These are phyloP conservation scores for Margaritifera margaritifera DNA, from an alignment of 2,888 invertebrate species.

Conservation along the genomic window DNA sequence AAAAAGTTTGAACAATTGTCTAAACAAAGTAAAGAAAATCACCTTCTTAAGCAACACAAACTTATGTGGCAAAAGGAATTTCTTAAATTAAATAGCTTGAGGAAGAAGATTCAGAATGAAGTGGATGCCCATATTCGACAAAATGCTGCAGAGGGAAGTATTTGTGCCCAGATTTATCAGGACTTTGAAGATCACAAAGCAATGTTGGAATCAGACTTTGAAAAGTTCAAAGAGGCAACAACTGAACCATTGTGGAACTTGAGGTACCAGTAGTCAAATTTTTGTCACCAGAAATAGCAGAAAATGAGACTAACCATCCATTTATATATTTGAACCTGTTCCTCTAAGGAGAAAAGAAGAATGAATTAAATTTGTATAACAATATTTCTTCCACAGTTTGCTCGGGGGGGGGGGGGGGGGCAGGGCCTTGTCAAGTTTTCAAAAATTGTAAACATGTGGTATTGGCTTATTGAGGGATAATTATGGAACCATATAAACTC, in stretches of 20 bases:
- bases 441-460: too few relatives aligned
- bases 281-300: neutral
- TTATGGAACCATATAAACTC: too few relatives aligned
- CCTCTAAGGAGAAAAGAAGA: too few relatives aligned
- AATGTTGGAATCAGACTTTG: conserved; percentile 54
- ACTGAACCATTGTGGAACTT: conserved; percentile 67
- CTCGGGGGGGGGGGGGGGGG: too few relatives aligned
- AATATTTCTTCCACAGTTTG: too few relatives aligned
- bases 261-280: conserved; percentile 41
- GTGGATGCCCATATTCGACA: conserved; percentile 49
- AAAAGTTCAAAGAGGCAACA: conserved; percentile 62
- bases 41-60: conserved; percentile 67
- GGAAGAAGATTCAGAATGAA: conserved; percentile 58
- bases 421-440: too few relatives aligned
- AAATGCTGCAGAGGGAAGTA: conserved; percentile 34
- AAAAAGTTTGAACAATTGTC: conserved; percentile 66
- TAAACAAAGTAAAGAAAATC: conserved; percentile 66
- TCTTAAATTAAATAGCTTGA: conserved; percentile 55
- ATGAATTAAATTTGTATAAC: too few relatives aligned
- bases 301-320: neutral
- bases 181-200: conserved; percentile 62
- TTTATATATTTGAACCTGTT: neutral
- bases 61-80: conserved; percentile 70
- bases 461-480: too few relatives aligned
- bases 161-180: conserved; percentile 51